Evolutionary conservation across 2,888 invertebrate species (phyloP), one percentile per base, ranked within the genome.

Genomic region (Leptopilina syphax): DNA sequence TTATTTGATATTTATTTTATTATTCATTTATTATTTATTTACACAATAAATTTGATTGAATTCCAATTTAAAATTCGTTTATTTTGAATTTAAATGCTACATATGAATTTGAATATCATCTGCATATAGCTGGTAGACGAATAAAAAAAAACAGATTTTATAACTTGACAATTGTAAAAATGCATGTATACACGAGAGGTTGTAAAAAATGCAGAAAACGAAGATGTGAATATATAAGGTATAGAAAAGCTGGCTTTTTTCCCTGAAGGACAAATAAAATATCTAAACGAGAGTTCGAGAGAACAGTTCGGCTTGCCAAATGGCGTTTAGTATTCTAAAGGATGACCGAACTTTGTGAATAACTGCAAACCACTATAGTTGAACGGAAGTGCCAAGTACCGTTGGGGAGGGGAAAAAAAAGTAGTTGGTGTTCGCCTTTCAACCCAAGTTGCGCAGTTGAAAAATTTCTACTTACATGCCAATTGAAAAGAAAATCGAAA

Each of bases 311-410:
- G 86, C 83, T 88, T 89, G 90, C 90, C 90, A 90, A 90, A 90
- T 88, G 86, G 87, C 85, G 87, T 87, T 90, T 90, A 89, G 90
- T 89, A 90, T 90, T 89, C 89, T 87, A 86, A 83, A 84, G 85
- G 82, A 78, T 77, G 83, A 81, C 83, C 83, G 82, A 88, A 89
- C 88, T 89, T 86, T 85, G 84, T 86, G 86, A 89, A 86, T 88
- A 87, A 87, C 88, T 86, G 87, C 85, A 84, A 50, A 87, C 85
- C 88, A 83, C 85, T 86, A 85, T 84, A 86, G 83, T 86, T 86
- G 84, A 87, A 87, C 87, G 86, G 86, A 89, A 90, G 89, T 90
- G 89, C 89, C 89, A 90, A 85, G 85, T 83, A 82, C 85, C 81
- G 76, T 78, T 82, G 81, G 82, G 81, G 44, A 44, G 44, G 34